Evolutionary conservation across 2,888 invertebrate genomes (phyloP), one percentile per base, ranked within the genome.

Genomic region (Mimachlamys varia): DNA sequence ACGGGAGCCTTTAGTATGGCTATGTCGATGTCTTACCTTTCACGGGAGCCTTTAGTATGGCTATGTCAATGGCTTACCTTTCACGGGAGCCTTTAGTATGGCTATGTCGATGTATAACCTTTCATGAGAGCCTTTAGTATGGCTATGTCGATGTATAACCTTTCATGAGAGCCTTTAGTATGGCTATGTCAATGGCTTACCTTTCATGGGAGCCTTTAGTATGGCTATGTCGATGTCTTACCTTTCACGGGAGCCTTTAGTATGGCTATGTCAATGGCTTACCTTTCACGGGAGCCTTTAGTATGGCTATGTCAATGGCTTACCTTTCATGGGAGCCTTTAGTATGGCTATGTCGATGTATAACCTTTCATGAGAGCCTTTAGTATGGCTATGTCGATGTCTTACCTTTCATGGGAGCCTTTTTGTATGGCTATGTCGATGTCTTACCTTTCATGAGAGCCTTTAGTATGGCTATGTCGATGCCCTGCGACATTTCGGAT

Each of bases 311-410:
- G 58, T 58, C 58, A 2, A 22, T 58, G 58, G 2, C 58, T 58
- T 90, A 96, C 96, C 96, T 96, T 96, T 97, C 27, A 97, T 93
- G 13, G 97, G 92, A 87, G 96, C 96, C 90, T 96, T 95, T 76
- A 97, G 93, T 89, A 97, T 96, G 87, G 96, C 96, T 50, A 96
- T 93, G 90, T 97, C 96, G 55, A 97, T 95, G 89, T 96, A 96
- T 55, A 93, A 93, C 15, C 58, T 58, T 22, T 58, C 58, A 58
- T 58, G 58, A 58, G 58, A 58, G 58, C 58, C 22, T 58, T 10
- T 4, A 58, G 58, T 19, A 58, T 58, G 13, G 58, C 58, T 58
- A 22, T 58, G 58, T 58, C 58, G 58, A 58, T 22, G 19, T 58
- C 58, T 58, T 58, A 58, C 19, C n/a, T 58, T 58, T 58, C 58